Conservation (phyloP, 2,888 invertebrate genomes). For the Cheilosia urbana region DNA sequence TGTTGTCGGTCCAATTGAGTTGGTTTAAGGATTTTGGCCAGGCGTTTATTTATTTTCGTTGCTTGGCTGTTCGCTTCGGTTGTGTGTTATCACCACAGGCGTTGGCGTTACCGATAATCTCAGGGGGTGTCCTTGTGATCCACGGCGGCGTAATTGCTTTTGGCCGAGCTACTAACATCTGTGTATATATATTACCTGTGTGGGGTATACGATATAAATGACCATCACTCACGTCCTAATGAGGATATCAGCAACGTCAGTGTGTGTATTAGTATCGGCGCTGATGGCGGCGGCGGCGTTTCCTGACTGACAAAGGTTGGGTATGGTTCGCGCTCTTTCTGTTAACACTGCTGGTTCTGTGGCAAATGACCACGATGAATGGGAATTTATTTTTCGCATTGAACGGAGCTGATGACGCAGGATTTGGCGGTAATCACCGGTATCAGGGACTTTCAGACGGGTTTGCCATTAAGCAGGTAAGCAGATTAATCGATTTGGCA, state of each 20-base stretch:
- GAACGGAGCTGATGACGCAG: constrained; percentile 28
- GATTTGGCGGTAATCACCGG: constrained; percentile 36
- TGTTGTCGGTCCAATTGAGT: constrained; percentile 49
- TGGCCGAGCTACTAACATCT: constrained; percentile 35
- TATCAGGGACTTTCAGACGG: constrained; percentile 10
- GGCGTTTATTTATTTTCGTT: constrained; percentile 51
- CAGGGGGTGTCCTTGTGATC: constrained; percentile 45
- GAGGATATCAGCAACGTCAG: constrained; percentile 63
- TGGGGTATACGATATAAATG: constrained; percentile 27
- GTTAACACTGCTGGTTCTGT: constrained; percentile 10
- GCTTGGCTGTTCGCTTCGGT: constrained; percentile 32
- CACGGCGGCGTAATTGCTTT: constrained; percentile 55
- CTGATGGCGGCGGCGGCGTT: constrained; percentile 28
- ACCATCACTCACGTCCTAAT: constrained; percentile 71
- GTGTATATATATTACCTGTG: constrained; percentile 12
- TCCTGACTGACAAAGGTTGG: constrained; percentile 33
- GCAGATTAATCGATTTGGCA: constrained; percentile 27
- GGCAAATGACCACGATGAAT: constrained; percentile 15
- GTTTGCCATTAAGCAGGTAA: constrained; percentile 21
- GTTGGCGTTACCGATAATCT: constrained; percentile 54
- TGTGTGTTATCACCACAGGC: constrained; percentile 53
- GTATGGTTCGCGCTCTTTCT: constrained; percentile 10
- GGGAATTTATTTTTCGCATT: constrained; percentile 16
- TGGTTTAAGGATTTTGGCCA: constrained; percentile 58
- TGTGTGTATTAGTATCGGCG: constrained; percentile 36